Conservation (phyloP, 2,113 vertebrate species). For the Himantopus leucocephalus region DNA sequence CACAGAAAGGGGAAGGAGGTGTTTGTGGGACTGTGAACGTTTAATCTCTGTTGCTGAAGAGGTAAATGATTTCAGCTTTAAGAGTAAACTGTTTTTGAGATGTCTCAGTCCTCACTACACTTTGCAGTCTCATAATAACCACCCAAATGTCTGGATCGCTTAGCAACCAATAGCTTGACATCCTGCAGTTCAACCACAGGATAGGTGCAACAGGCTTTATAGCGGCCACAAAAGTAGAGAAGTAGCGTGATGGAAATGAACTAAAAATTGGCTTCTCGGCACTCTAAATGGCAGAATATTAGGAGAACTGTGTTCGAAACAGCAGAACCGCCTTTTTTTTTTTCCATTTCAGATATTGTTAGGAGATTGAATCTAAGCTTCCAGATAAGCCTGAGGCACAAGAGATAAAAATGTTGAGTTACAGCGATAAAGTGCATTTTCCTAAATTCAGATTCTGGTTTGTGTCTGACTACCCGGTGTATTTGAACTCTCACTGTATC, state of each 20-base stretch:
- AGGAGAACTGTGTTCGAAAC: not conserved
- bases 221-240: not conserved
- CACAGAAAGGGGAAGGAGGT: not conserved
- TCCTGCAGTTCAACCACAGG: not conserved
- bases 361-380: conserved; percentile 14
- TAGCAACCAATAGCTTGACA: not conserved
- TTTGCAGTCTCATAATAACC: not conserved
- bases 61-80: not conserved
- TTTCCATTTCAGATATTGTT: not conserved
- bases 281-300: not conserved
- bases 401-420: conserved; percentile 1
- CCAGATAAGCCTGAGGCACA: conserved; percentile 26
- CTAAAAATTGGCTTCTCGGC: not conserved
- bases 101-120: not conserved
- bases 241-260: not conserved
- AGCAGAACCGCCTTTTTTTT: not conserved
- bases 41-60: not conserved
- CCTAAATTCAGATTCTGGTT: conserved; percentile 41
- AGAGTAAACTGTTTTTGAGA: not conserved
- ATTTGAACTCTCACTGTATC: not conserved
- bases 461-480: not conserved
- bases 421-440: conserved; percentile 1
- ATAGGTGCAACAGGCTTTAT: not conserved
- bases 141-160: not conserved
- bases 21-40: not conserved